Base-by-base conservation (phyloP, 2,888 invertebrate species). In the Erebia ligea region DNA sequence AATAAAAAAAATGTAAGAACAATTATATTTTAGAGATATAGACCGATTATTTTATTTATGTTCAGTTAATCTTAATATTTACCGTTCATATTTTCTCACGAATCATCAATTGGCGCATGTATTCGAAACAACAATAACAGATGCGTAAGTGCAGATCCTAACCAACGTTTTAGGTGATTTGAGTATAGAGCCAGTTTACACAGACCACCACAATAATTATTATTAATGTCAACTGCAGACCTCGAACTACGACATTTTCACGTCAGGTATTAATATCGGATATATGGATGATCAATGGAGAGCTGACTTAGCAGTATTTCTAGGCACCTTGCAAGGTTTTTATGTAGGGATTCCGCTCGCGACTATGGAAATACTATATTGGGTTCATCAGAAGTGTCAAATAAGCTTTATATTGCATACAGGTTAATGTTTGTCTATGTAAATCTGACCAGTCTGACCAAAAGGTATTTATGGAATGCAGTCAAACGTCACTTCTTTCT, bases 241-340 rank as follows among this genome's bases (percentile, higher is more conserved):
- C 11, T 42, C 59, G 10, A 11, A 61, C 42, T 42, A 42, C 42
- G 13, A 61, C 42, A 17, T 59, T 10, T 59, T 42, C 17, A 42
- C 19, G 17, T 59, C 40, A 42, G 61, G 1, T 10, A 11, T 40
- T 17, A 42, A 19, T 13, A 17, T 59, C 17, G 10, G 4, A 25
- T 57, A 8, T 11, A 5, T 15, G 15, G 3, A 34, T 34, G 57
- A 34, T 17, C 11, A 42, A 17, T 19, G 42, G 42, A 61, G 19
- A 61, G 42, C 61, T 42, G 42, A 17, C 61, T 61, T 61, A 19
- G 42, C 19, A 61, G 19, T 11, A 61, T 19, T 59, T 59, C 40
- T 40, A 61, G 1, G 11, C 13, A 11, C 11, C 11, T 61, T 61
- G 10, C 42, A 45, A 42, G 25, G 57, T n/a, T 58, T 25, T n/a